Conservation (phyloP, 1,140 invertebrate genomes). For the Camponotus floridanus region DNA sequence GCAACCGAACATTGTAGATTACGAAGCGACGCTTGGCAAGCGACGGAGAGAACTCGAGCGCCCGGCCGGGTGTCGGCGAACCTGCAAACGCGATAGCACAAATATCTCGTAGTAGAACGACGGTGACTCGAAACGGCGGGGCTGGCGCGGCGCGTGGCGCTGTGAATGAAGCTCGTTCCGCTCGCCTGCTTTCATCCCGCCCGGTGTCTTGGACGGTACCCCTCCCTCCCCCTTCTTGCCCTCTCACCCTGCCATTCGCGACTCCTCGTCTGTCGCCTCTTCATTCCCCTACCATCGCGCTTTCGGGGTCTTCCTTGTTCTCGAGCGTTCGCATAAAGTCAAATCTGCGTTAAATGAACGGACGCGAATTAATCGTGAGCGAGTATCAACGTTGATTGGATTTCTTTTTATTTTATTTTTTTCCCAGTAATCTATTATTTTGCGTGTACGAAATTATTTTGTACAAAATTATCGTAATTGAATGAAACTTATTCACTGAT, state of each 20-base stretch:
- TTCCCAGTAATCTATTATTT: too few relatives aligned
- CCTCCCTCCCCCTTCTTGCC: not conserved
- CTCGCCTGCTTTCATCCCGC: slow-evolving; percentile 45
- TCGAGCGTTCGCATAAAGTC: not conserved
- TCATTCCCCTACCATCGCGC: not conserved
- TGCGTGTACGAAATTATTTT: too few relatives aligned
- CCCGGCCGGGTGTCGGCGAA: slow-evolving; percentile 65
- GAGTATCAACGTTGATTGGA: too few relatives aligned
- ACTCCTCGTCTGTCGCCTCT: not conserved
- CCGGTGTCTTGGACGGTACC: not conserved
- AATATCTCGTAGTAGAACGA: slow-evolving; percentile 71
- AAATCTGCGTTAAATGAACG: too few relatives aligned
- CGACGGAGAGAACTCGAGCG: not conserved
- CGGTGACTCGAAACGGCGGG: slow-evolving; percentile 12
- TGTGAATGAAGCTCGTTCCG: slow-evolving; percentile 70
- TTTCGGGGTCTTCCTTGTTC: slow-evolving; percentile 46
- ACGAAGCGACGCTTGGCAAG: slow-evolving; percentile 3
- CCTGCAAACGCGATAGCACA: slow-evolving; percentile 66
- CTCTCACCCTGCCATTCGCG: too few relatives aligned
- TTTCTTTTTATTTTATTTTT: too few relatives aligned
- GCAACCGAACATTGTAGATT: not conserved
- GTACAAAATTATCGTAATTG: too few relatives aligned
- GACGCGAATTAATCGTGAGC: too few relatives aligned
- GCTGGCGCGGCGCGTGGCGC: slow-evolving; percentile 33
- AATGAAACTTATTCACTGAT: too few relatives aligned